These are phyloP conservation scores for Idaea aversata DNA, from an alignment of 2,888 invertebrate species.

Conservation along the genomic window DNA sequence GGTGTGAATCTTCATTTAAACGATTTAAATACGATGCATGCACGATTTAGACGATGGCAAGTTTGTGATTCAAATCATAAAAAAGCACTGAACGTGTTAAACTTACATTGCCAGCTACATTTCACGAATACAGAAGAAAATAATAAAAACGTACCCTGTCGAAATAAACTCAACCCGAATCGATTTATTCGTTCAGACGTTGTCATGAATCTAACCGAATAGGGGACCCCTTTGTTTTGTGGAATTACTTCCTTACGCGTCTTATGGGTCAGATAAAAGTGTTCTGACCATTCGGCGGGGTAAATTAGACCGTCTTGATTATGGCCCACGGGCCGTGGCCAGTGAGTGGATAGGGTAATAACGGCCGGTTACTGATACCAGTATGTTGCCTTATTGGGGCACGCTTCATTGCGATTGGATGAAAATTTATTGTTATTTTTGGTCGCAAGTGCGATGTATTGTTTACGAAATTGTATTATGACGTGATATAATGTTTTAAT, in stretches of 20 bases:
- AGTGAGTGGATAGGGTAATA: conserved; percentile 24
- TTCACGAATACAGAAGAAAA: neutral
- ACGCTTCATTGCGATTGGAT: neutral
- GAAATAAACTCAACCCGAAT: neutral
- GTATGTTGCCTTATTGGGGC: neutral
- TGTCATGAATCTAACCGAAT: conserved; percentile 3
- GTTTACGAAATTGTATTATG: neutral
- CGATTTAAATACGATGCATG: no score
- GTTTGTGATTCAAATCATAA: neutral
- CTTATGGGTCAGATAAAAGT: conserved; percentile 68
- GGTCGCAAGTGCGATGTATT: neutral
- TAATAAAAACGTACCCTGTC: neutral
- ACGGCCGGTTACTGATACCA: neutral
- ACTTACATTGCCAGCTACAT: neutral
- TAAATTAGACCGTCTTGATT: conserved; percentile 59
- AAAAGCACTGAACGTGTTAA: neutral
- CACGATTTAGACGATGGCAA: neutral
- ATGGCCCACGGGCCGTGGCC: conserved; percentile 35
- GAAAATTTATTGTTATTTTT: neutral
- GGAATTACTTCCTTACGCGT: conserved; percentile 64
- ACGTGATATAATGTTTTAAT: neutral
- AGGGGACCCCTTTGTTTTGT: conserved; percentile 54
- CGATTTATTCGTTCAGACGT: neutral
- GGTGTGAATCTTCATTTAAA: no score
- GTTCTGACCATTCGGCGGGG: conserved; percentile 35